phyloP scores from a whole-genome alignment of 2,113 vertebrate genomes.

The Chroicocephalus ridibundus region DNA sequence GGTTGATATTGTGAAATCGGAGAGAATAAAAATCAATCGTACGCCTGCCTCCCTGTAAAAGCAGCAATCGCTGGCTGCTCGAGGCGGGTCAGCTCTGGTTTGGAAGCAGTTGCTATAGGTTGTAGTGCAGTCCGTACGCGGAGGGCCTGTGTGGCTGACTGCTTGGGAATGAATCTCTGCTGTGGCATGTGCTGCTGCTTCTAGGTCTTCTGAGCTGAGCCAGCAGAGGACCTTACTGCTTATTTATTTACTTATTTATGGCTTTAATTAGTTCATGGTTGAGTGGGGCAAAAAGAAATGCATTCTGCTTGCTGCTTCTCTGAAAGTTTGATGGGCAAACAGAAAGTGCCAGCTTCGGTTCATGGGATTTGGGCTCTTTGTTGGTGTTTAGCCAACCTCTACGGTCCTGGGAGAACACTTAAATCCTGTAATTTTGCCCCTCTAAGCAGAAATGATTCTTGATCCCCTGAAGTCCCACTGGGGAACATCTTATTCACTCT shows the following conservation, averaged over 20 bases:
- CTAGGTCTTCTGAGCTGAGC: neutral
- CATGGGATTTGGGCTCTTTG: neutral
- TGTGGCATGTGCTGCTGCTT: neutral
- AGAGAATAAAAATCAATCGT: neutral
- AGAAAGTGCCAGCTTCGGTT: neutral
- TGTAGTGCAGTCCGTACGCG: neutral
- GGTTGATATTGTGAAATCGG: neutral
- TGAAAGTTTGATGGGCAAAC: neutral
- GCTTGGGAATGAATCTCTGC: neutral
- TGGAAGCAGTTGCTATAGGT: neutral
- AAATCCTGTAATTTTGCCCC: neutral
- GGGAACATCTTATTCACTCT: neutral
- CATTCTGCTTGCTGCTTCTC: neutral
- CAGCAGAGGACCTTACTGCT: neutral
- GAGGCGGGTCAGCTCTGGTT: neutral
- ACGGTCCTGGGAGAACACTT: neutral
- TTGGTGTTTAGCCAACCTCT: neutral
- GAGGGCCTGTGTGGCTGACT: neutral
- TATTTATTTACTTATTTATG: conserved; percentile 44
- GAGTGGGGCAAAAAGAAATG: neutral
- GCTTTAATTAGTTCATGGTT: conserved; percentile 7
- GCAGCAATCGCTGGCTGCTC: neutral
- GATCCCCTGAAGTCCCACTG: neutral
- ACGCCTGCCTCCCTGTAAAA: neutral
- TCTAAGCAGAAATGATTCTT: neutral